phyloP scores from a whole-genome alignment of 2,113 vertebrate genomes.

The Phalacrocorax pelagicus region DNA sequence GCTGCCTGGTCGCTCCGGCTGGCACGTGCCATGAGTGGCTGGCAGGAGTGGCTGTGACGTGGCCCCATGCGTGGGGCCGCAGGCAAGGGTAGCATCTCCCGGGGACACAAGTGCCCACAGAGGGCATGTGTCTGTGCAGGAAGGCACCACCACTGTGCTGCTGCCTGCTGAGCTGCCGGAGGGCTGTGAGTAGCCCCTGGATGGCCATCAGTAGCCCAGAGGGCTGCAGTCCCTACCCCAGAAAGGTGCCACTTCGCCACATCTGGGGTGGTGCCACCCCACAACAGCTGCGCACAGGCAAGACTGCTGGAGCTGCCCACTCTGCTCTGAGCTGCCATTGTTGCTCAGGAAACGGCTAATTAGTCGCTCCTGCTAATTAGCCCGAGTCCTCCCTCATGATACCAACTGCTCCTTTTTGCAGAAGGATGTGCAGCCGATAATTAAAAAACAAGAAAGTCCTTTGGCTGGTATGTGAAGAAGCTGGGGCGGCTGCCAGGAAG shows the following conservation, averaged over 20 bases:
- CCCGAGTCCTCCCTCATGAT: neutral
- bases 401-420: slow-evolving; percentile 16
- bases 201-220: neutral
- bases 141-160: neutral
- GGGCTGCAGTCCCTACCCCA: neutral
- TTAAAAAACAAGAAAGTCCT: slow-evolving; percentile 43
- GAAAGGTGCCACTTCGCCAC: fast-evolving
- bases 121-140: fast-evolving
- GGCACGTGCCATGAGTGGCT: neutral
- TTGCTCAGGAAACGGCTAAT: slow-evolving; percentile 55
- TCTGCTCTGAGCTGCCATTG: neutral
- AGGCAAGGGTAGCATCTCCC: neutral
- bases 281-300: fast-evolving
- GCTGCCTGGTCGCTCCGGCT: neutral
- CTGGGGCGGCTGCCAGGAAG: neutral
- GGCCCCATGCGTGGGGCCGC: neutral
- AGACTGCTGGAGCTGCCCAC: neutral
- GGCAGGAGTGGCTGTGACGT: neutral
- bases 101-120: fast-evolving
- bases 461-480: neutral
- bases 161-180: neutral
- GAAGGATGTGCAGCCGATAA: neutral
- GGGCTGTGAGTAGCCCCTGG: neutral
- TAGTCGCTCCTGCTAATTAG: slow-evolving; percentile 52
- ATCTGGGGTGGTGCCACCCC: neutral